Conservation (phyloP, 2,888 invertebrate genomes). For the Cryptocephalus moraei region DNA sequence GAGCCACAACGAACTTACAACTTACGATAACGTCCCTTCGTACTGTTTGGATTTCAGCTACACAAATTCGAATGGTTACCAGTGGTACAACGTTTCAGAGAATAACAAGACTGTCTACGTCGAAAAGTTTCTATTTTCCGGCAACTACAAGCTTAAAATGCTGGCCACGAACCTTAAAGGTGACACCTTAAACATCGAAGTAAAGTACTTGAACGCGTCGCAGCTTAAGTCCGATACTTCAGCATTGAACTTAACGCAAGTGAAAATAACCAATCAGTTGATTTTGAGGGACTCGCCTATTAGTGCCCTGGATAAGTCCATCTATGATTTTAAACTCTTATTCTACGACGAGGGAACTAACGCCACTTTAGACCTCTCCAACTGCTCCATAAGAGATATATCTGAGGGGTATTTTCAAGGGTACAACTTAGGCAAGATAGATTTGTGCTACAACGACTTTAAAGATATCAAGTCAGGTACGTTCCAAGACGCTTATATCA, state of each 20-base stretch:
- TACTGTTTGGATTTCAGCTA: constrained; percentile 11
- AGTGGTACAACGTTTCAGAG: constrained; percentile 8
- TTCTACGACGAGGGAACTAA: constrained; percentile 7
- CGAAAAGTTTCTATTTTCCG: constrained; percentile 8
- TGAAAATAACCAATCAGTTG: constrained; percentile 2
- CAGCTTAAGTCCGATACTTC: constrained; percentile 4
- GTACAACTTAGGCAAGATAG: constrained; percentile 8
- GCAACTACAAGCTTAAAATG: constrained; percentile 5
- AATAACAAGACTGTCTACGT: constrained; percentile 6
- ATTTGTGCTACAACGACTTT: constrained; percentile 10
- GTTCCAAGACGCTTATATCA: constrained; percentile 8
- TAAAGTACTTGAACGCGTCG: constrained; percentile 7
- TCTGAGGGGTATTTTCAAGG: constrained; percentile 8
- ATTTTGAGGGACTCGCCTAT: too few relatives aligned
- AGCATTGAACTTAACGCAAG: constrained; percentile 3
- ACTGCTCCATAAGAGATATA: constrained; percentile 8
- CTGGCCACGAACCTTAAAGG: constrained; percentile 4
- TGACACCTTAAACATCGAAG: background rate
- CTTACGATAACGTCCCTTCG: constrained; percentile 8
- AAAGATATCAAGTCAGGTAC: constrained; percentile 1
- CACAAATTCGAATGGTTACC: constrained; percentile 8
- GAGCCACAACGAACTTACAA: constrained; percentile 8
- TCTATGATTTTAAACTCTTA: constrained; percentile 7
- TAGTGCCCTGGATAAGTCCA: constrained; percentile 3
- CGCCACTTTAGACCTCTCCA: constrained; percentile 9